Evolutionary conservation across 2,888 invertebrate genomes (phyloP), one percentile per base, ranked within the genome.

Genomic region (Aethes cnicana): DNA sequence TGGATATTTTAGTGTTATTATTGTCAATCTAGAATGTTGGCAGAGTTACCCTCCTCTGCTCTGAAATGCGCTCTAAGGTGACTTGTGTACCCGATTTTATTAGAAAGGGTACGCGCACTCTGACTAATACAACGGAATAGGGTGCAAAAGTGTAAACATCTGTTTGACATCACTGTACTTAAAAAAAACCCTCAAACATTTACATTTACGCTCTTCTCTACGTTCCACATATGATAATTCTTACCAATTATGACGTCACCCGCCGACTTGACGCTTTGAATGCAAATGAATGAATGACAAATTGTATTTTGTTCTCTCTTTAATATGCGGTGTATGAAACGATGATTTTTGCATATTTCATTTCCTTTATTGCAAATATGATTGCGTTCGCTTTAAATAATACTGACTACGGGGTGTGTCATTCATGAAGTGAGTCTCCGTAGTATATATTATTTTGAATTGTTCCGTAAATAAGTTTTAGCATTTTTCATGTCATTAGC

Each of bases 171-270:
- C n/a, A n/a, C n/a, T n/a, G n/a, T 20, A 14, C 11, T 2, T 4
- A 25, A 12, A 1, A 5, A 28, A 8, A 18, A 25, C n/a, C 12
- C 20, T 2, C 11, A 8, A n/a, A 44, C 16, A 28, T 39, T 36
- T 7, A 32, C 25, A 25, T 23, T 11, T 18, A 33, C 20, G 35
- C 23, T 23, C 43, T 14, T 36, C 50, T 12, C 50, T 44, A 44
- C 23, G 11, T 68, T 74, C 75, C 81, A 82, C 78, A 71, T 81
- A 85, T 84, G 84, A 75, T 78, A 84, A 85, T 85, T 75, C 68
- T 74, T 77, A 76, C 78, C 82, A 77, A 81, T 80, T 81, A 81
- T 76, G 74, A 69, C 68, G 71, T 71, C 76, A 67, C 75, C 68
- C 61, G 68, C 61, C 66, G 63, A 64, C 66, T 68, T 66, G 69